Base-by-base conservation (phyloP, 2,888 invertebrate species). In the Megamerina dolium region DNA sequence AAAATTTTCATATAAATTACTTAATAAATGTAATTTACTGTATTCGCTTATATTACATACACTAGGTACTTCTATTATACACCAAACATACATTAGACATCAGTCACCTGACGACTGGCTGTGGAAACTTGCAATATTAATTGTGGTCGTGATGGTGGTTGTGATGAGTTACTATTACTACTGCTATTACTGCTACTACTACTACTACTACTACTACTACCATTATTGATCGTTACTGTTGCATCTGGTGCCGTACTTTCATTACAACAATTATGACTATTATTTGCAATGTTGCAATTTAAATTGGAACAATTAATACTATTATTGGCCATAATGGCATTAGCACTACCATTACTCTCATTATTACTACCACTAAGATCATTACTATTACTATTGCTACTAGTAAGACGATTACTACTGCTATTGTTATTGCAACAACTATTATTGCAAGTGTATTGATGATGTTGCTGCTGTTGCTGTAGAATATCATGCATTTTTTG, bases 61-160 rank as follows among this genome's bases (percentile, higher is more conserved):
- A n/a, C n/a, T n/a, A n/a, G n/a, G n/a, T n/a, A n/a, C n/a, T n/a
- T n/a, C n/a, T n/a, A n/a, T n/a, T n/a, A n/a, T n/a, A n/a, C n/a
- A n/a, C n/a, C n/a, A n/a, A n/a, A n/a, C n/a, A 26, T 27, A 48
- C 30, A 44, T 61, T 64, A 70, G 48, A 71, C 71, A 51, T 71
- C 71, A 46, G 71, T 71, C 52, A 71, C 70, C 58, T 68, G 63
- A 52, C 64, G 69, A 54, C 71, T 71, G 54, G 64, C 63, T 53
- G 66, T 65, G 50, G 58, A 48, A 20, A 52, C 54, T 41, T 51
- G 53, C 41, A 45, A 26, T 30, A 48, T 35, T 33, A 45, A 50
- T 10, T 6, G 23, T 23, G 23, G 23, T n/a, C n/a, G n/a, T n/a
- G n/a, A n/a, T n/a, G n/a, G n/a, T n/a, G n/a, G n/a, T 51, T 58